phyloP scores from a whole-genome alignment of 2,888 invertebrate species.

The Candidula unifasciata region DNA sequence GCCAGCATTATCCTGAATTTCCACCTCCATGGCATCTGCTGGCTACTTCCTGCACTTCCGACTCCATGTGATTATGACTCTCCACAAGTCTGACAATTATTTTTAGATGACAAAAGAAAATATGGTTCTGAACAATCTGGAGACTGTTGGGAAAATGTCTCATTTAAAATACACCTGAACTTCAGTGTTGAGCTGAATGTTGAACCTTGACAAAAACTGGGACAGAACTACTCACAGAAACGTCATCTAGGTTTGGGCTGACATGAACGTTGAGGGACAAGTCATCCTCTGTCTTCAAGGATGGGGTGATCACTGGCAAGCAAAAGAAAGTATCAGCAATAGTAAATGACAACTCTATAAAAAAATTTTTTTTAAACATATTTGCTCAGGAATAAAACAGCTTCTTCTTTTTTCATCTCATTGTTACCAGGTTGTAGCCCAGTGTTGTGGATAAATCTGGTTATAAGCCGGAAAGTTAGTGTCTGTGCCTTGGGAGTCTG shows the following conservation, averaged over 20 bases:
- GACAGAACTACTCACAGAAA: slow-evolving; percentile 65
- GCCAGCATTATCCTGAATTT: too few species aligned
- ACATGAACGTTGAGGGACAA: slow-evolving; percentile 67
- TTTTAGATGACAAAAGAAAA: neutral
- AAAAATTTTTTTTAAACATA: neutral
- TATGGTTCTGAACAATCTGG: neutral
- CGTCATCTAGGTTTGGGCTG: slow-evolving; percentile 70
- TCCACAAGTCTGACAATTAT: too few species aligned
- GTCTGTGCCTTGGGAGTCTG: too few species aligned
- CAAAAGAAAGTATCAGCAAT: neutral
- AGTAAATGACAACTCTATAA: neutral
- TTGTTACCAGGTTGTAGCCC: too few species aligned
- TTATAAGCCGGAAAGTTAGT: too few species aligned
- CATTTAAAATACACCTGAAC: neutral
- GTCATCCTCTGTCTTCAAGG: slow-evolving; percentile 73
- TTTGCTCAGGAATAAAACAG: too few species aligned
- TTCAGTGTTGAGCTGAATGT: too few species aligned
- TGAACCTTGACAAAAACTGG: slow-evolving; percentile 1
- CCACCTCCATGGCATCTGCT: too few species aligned
- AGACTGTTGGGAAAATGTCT: neutral
- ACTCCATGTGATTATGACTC: too few species aligned
- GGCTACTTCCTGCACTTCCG: too few species aligned
- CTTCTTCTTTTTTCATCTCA: too few species aligned
- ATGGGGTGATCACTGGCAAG: slow-evolving; percentile 68
- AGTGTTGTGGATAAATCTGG: too few species aligned